Evolutionary conservation across 2,888 invertebrate genomes (phyloP), one percentile per base, ranked within the genome.

Genomic region (Pantelozetes paolii): DNA sequence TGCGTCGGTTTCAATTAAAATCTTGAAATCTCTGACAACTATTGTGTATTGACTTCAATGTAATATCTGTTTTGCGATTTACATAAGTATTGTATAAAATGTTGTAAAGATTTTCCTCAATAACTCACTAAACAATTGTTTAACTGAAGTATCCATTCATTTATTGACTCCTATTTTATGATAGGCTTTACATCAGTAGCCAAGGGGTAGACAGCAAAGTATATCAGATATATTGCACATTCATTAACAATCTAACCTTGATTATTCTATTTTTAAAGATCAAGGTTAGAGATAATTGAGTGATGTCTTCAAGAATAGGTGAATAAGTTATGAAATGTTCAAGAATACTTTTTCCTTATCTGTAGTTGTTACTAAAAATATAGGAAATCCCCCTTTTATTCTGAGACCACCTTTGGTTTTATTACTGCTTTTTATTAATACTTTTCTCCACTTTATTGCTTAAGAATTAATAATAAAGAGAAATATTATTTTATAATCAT

Each of bases 401-500:
- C n/a, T n/a, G n/a, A n/a, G n/a, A n/a, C n/a, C n/a, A 59, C 15
- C 8, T 26, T 57, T 30, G 28, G 30, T 57, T 9, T 54, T 54
- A 48, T 48, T 15, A 48, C 48, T 48, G 15, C 54, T 11, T 30
- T 59, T 59, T 59, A 59, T 59, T 30, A 59, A 15, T 32, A 18
- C 32, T 54, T 54, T 59, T 20, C 3, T 57, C 23, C 28, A 32
- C 62, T 62, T 62, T 62, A 62, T 62, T 62, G 62, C 62, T 20
- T 32, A 18, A 62, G 20, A 28, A 54, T 54, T 62, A 32, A 62
- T 67, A 67, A 67, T 67, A 67, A 67, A 67, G 23, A 40, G 40
- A 67, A 67, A 67, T 67, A 67, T 67, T 67, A 67, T 67, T 67
- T 67, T 67, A 67, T 67, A 67, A 67, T 67, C 40, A 67, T 67